Percentiles rank a stretch among this genome's conserved stretches.
Evolutionary conservation across 2,797 vertebrate genomes (phyloP).

Genomic region (Amblyraja radiata): DNA sequence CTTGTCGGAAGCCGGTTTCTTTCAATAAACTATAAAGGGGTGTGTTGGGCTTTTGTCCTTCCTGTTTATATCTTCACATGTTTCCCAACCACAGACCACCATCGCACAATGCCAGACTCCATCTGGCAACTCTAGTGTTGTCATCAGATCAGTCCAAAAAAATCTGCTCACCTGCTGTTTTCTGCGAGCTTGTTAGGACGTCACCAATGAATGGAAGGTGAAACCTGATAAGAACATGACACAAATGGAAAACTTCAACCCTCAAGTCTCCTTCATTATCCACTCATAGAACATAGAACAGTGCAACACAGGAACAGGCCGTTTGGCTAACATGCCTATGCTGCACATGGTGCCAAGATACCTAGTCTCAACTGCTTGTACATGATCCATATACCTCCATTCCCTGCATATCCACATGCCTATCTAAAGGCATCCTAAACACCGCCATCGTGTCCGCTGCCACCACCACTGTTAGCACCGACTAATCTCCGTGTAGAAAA

Average conservation of each 20-base stretch:
- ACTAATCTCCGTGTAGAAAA: too few species aligned
- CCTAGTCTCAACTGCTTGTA: too few species aligned
- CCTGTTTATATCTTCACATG: conserved; percentile 36
- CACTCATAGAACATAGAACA: too few species aligned
- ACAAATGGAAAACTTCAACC: too few species aligned
- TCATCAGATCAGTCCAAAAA: background rate
- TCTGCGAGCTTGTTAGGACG: background rate
- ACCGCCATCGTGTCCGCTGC: too few species aligned
- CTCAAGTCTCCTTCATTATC: background rate
- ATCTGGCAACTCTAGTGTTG: conserved; percentile 18
- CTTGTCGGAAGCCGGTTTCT: conserved; percentile 2
- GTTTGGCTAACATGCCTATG: too few species aligned
- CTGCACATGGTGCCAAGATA: too few species aligned
- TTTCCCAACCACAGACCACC: conserved; percentile 33
- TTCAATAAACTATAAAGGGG: conserved; percentile 36
- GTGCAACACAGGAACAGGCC: too few species aligned
- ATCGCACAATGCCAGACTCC: conserved; percentile 12
- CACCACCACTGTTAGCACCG: too few species aligned
- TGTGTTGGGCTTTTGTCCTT: conserved; percentile 19
- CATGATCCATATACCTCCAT: too few species aligned
- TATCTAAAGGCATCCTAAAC: too few species aligned
- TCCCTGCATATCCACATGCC: too few species aligned
- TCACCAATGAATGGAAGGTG: background rate
- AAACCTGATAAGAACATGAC: background rate
- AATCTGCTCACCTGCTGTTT: conserved; percentile 24